Conservation (phyloP, 2,113 vertebrate species). For the Ochotona princeps region DNA sequence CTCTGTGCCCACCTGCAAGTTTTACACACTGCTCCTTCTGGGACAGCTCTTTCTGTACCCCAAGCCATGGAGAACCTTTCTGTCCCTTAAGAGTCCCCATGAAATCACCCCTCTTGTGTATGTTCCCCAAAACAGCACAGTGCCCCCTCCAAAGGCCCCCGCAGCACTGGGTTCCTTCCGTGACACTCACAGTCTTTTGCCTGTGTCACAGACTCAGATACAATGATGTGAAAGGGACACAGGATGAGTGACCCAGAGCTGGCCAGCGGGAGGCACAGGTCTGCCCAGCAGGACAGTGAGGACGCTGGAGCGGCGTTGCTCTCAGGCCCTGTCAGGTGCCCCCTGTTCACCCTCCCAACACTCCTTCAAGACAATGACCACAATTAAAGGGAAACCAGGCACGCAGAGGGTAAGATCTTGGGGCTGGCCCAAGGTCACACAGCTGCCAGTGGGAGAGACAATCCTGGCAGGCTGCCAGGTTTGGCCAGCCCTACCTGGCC, state of each 20-base stretch:
- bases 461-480: background rate
- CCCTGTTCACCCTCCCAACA: background rate
- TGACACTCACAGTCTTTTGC: background rate
- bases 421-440: too few species aligned
- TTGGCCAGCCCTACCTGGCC: fast-evolving
- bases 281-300: too few species aligned
- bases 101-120: too few species aligned
- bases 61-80: fast-evolving
- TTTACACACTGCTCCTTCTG: fast-evolving
- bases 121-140: fast-evolving
- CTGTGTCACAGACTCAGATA: background rate
- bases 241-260: background rate
- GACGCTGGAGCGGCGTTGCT: fast-evolving
- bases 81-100: background rate
- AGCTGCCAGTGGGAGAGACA: background rate
- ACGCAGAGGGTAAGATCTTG: background rate
- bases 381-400: background rate
- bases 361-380: fast-evolving
- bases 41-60: background rate
- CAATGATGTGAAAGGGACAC: too few species aligned
- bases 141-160: fast-evolving
- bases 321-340: fast-evolving
- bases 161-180: fast-evolving
- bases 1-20: too few species aligned
- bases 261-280: fast-evolving